Base-by-base conservation (phyloP, 2,113 vertebrate genomes). In the Peromyscus maniculatus region DNA sequence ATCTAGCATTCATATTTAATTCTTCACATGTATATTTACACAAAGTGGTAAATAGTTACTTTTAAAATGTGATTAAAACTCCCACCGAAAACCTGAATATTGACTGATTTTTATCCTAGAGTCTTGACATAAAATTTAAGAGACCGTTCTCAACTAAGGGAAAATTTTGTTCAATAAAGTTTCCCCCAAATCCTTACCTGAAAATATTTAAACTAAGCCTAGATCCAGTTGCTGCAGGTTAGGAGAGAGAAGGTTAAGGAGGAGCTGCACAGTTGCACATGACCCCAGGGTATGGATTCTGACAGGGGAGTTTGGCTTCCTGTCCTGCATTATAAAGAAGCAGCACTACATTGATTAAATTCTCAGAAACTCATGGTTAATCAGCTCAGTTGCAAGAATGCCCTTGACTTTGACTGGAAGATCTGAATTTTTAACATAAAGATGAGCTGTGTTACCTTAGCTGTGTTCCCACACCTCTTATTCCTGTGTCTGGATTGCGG, bases 1-100 rank as follows among this genome's bases (percentile, higher is more conserved):
- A 49, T 95, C 82, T 94, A 96, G 19, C 22, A 66, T 91, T 89
- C 39, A 83, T 83, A 95, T 78, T 95, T 93, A 95, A 89, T 96
- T 89, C 66, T 95, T 93, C 26, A 82, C 33, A 93, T 24, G 72
- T 97, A 95, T 95, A 95, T 43, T 91, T 92, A 91, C 7, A 57
- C 11, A 91, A 77, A 72, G 8, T 89, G 49, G 22, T 88, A 94
- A 95, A 52, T 74, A 93, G 69, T 89, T 94, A 79, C 80, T 97
- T 95, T 93, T 36, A 39, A 86, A 96, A 96, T 89, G 74, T 52
- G 24, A 75, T 78, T 86, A 95, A 89, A 96, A 1, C 52, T 88
- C 17, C 78, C 97, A 36, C 8, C 72, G 10, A 86, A 94, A 96
- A 95, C 74, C 9, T 88, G 36, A 94, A 69, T 69, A 89, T 33